phyloP scores from a whole-genome alignment of 2,888 invertebrate genomes.

The Scelioninae gen. 1 region DNA sequence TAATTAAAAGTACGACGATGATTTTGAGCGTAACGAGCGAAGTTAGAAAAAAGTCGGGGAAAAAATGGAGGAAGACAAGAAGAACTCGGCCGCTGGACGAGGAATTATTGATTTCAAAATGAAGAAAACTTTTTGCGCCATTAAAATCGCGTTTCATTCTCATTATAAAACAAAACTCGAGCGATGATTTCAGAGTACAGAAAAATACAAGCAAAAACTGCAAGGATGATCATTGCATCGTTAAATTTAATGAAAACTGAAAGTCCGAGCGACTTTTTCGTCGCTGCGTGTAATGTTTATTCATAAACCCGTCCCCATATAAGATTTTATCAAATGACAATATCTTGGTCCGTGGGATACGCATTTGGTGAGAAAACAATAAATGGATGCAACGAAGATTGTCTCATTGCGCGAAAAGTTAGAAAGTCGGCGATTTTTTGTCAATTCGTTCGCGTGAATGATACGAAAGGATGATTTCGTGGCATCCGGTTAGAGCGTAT shows the following conservation, averaged over 20 bases:
- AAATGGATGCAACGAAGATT: slow-evolving; percentile 19
- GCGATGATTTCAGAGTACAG: slow-evolving; percentile 8
- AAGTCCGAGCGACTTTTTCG: slow-evolving; percentile 8
- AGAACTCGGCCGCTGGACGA: not conserved
- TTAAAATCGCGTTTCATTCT: slow-evolving; percentile 29
- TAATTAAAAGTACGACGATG: slow-evolving; percentile 28
- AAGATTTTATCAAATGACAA: slow-evolving; percentile 19
- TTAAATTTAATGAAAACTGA: slow-evolving; percentile 12
- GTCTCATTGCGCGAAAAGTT: slow-evolving; percentile 49
- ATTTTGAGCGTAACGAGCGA: slow-evolving; percentile 37
- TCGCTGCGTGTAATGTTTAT: slow-evolving; percentile 5
- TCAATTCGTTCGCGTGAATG: slow-evolving; percentile 59
- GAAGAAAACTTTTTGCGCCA: slow-evolving; percentile 29
- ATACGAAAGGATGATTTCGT: slow-evolving; percentile 69
- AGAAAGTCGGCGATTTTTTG: slow-evolving; percentile 63
- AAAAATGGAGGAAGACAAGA: not conserved
- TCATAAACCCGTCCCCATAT: not conserved
- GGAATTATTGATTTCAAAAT: slow-evolving; percentile 25
- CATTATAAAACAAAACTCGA: slow-evolving; percentile 16
- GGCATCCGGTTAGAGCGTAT: slow-evolving; percentile 67
- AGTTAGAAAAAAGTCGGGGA: slow-evolving; percentile 10
- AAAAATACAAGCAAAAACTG: slow-evolving; percentile 2
- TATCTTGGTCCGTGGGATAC: slow-evolving; percentile 33
- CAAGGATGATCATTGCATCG: slow-evolving; percentile 3
- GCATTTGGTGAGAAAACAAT: slow-evolving; percentile 41